phyloP scores from a whole-genome alignment of 2,888 invertebrate species.

The Cheilosia scutellata region DNA sequence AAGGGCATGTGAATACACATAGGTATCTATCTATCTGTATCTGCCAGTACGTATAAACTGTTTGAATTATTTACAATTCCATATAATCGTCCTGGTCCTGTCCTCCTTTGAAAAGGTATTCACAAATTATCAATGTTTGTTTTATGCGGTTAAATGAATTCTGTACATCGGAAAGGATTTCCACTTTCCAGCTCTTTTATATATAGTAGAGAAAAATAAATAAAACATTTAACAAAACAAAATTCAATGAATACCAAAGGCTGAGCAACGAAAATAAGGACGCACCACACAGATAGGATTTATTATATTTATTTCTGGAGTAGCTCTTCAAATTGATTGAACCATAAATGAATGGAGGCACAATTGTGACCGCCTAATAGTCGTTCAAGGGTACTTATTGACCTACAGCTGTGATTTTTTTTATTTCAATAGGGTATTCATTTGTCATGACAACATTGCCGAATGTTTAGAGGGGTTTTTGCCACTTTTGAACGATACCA shows the following conservation, averaged over 20 bases:
- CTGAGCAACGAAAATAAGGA: conserved; percentile 1
- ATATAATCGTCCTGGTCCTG: not conserved
- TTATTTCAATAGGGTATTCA: not conserved
- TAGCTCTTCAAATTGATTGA: conserved; percentile 21
- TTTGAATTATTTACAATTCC: not conserved
- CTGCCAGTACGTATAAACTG: not conserved
- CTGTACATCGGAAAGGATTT: conserved; percentile 12
- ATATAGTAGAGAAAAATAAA: conserved; percentile 28
- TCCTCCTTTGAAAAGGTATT: not conserved
- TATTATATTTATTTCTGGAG: not conserved
- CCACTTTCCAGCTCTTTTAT: conserved; percentile 1
- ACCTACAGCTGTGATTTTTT: conserved; percentile 21
- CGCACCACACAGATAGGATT: conserved; percentile 2
- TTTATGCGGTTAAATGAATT: conserved; percentile 33
- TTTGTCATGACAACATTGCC: not conserved
- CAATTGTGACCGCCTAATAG: conserved; percentile 3
- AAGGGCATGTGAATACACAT: too few species aligned
- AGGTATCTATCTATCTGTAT: not conserved
- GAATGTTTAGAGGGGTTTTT: not conserved
- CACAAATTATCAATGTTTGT: conserved; percentile 40
- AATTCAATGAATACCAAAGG: conserved; percentile 38
- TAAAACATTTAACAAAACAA: conserved; percentile 26
- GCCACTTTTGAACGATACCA: not conserved
- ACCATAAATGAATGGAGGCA: conserved; percentile 19
- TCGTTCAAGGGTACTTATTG: conserved; percentile 2